Evolutionary conservation across 2,888 invertebrate species (phyloP), one percentile per base, ranked within the genome.

Genomic region (Brachyptera putata): DNA sequence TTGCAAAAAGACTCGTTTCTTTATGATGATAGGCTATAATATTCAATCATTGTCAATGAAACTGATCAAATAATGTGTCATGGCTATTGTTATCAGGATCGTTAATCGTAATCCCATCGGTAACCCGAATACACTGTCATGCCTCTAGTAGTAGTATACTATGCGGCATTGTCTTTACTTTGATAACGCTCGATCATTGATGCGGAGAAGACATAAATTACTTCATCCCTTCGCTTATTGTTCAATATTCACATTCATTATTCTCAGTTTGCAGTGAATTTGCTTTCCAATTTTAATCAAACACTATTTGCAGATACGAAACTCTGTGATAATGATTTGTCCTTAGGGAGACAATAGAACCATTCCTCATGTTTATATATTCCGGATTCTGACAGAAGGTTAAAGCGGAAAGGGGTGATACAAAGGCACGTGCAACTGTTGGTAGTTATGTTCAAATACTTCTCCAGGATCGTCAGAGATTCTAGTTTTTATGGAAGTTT

Each of bases 201-300:
- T 46, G 34, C 2, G 49, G 26, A 26, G 53, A 34, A 34, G 53
- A 53, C 53, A 53, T 53, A 53, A 53, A 53, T 53, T 53, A 22
- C 36, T 16, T 53, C 16, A 21, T 30, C 34, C 43, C 21, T 43
- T 2, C 11, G 16, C 34, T 53, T 53, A 53, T 53, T 53, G 53
- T 53, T 53, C 36, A 21, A 53, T 34, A 53, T 36, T 34, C 53
- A 53, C 53, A 53, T 53, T 53, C 53, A 53, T 53, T 30, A 53
- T 16, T 43, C 14, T 34, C 53, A 16, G 46, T 18, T 11, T 11
- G 30, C 30, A 30, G 11, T n/a, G 53, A 36, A 53, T 34, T 24
- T 36, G 53, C 36, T 53, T 53, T 18, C 34, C 53, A 34, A 21
- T 53, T 53, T 46, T 53, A 53, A 53, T 53, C 53, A 53, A 53